phyloP scores from a whole-genome alignment of 2,888 invertebrate species.

The Agriotes lineatus region DNA sequence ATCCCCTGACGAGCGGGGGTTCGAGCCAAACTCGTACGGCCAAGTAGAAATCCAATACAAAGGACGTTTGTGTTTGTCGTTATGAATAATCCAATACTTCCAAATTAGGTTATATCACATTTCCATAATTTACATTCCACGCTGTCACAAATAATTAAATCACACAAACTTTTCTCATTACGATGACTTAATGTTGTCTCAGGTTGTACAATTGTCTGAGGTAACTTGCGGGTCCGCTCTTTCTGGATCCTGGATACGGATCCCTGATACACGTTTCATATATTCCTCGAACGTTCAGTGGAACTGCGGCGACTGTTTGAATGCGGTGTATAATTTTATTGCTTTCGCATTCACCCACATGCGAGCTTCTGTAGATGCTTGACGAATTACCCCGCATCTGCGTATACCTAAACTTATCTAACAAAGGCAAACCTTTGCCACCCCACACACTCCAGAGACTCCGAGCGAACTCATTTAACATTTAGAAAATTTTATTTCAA shows the following conservation, averaged over 20 bases:
- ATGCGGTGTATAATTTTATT: conserved; percentile 40
- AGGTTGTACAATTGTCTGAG: conserved; percentile 39
- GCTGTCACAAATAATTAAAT: conserved; percentile 54
- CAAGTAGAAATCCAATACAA: conserved; percentile 47
- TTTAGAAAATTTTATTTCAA: background rate
- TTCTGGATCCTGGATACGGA: conserved; percentile 12
- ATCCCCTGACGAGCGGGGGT: conserved; percentile 42
- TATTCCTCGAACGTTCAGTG: conserved; percentile 27
- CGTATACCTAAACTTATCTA: conserved; percentile 24
- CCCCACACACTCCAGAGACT: background rate
- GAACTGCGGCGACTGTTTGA: conserved; percentile 27
- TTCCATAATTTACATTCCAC: conserved; percentile 54
- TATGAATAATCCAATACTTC: conserved; percentile 53
- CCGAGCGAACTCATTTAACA: background rate
- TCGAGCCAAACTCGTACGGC: conserved; percentile 37
- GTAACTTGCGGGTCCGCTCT: conserved; percentile 29
- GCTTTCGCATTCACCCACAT: conserved; percentile 34
- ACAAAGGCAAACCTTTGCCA: conserved; percentile 6
- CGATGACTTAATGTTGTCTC: conserved; percentile 44
- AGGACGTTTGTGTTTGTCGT: conserved; percentile 49
- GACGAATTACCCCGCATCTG: conserved; percentile 35
- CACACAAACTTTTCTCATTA: conserved; percentile 56
- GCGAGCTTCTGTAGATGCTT: conserved; percentile 21
- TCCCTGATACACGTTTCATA: conserved; percentile 25
- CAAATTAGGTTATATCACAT: conserved; percentile 53